Evolutionary conservation across 2,888 invertebrate species (phyloP), one percentile per base, ranked within the genome.

Genomic region (Acleris holmiana): DNA sequence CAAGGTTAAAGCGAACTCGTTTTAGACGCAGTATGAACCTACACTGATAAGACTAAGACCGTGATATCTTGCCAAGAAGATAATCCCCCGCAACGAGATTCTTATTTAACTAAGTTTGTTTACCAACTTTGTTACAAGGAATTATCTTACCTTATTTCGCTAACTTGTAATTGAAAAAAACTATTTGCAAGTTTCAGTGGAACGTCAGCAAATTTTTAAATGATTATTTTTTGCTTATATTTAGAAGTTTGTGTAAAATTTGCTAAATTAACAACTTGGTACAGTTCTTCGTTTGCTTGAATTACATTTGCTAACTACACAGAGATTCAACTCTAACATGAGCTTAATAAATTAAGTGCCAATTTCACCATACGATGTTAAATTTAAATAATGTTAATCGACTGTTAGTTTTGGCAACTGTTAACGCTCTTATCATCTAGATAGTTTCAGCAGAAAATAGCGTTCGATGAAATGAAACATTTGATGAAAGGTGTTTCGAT

Each of bases 11-110:
- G 53, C n/a, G 41, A 29, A 8, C 19, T n/a, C 50, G 8, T n/a
- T 35, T 35, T 35, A 35, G 13, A 13, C 35, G 35, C 35, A 41
- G 8, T 58, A 2, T 25, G 63, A 48, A 64, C 63, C 47, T 4
- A 7, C 63, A 64, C 63, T 48, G 63, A 64, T 58, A 64, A 58
- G 47, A 40, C 57, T 29, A 64, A 53, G 8, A 47, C 47, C 40
- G 18, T 19, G 63, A 58, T 63, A 63, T 53, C 58, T 53, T 41
- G 19, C 19, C 47, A 46, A 7, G 23, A 47, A 53, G 47, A 53
- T 62, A 50, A 57, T 47, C 53, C n/a, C 47, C n/a, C 40, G 58
- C 4, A 47, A 23, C 47, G 48, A 53, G 41, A 23, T 21, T 51
- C 53, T 58, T 58, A 53, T 47, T 63, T 53, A 35, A 35, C 35